Base-by-base conservation (phyloP, 2,113 vertebrate species). In the Microcebus lehilahytsara region DNA sequence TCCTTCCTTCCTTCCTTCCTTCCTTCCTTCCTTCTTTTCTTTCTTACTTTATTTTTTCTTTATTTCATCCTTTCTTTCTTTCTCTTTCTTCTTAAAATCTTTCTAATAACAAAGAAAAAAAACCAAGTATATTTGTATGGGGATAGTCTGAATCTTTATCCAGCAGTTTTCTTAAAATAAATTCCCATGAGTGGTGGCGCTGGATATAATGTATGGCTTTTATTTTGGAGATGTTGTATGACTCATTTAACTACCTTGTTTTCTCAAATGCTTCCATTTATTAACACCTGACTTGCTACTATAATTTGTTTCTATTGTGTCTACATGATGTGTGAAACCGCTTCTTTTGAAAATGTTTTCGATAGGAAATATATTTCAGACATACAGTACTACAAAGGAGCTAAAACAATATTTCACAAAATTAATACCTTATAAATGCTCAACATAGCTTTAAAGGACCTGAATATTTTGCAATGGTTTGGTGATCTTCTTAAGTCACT, bases 121-220 rank as follows among this genome's bases (percentile, higher is more conserved):
- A 42, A 7, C 3, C 20, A 77, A 49, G 14, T 20, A 2, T 23
- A 34, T 46, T 22, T 23, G 20, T 25, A 32, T 11, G 9, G n/a
- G 56, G 19, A 30, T 10, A 17, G 7, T 77, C 20, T 49, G 25
- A 32, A 64, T 49, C 40, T 19, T 20, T 25, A 30, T 19, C 30
- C 22, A 12, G 22, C 1, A 9, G 17, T 49, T n/a, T 64, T 77
- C 56, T 77, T 34, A 74, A 32, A 46, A 8, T 75, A 42, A 74
- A 46, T 62, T 34, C 22, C 14, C 22, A 8, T 17, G 71, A 62
- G 9, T 4, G 0, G 14, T 1, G 20, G 23, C 11, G 3, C 3
- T 19, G 42, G 22, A 13, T 34, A 30, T 20, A 77, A 64, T 30
- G 8, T 42, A 37, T 4, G 3, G 13, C 2, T 16, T 58, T 58